Percentiles rank a stretch among this genome's conserved stretches.
Evolutionary conservation across 2,797 vertebrate species (phyloP).

Genomic region (Vireo griseus): DNA sequence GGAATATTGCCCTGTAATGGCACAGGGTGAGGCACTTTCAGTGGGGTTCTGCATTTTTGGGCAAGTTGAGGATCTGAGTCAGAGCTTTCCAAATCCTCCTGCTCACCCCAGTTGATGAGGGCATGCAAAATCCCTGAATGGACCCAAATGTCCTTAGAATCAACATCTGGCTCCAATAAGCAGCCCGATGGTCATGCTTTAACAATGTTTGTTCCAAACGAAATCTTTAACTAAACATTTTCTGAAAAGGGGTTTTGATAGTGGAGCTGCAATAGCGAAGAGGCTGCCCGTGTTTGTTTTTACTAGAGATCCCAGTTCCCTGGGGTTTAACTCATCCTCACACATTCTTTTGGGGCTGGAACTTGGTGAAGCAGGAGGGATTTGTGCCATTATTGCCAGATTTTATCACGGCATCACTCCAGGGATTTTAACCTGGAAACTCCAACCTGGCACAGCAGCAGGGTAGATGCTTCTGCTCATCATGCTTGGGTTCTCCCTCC

Average conservation of each 20-base stretch:
- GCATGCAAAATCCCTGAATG: slow-evolving; percentile 79
- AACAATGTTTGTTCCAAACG: slow-evolving; percentile 65
- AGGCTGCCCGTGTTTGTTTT: slow-evolving; percentile 58
- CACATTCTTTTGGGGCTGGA: slow-evolving; percentile 25
- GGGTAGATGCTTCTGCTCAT: not conserved
- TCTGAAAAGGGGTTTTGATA: slow-evolving; percentile 63
- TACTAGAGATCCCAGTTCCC: slow-evolving; percentile 42
- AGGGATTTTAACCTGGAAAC: not conserved
- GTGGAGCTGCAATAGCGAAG: slow-evolving; percentile 32
- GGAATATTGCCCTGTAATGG: not conserved
- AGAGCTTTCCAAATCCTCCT: slow-evolving; percentile 58
- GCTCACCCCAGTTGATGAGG: slow-evolving; percentile 76
- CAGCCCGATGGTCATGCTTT: slow-evolving; percentile 65
- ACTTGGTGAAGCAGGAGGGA: not conserved
- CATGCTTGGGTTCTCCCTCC: not conserved
- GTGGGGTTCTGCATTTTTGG: slow-evolving; percentile 37
- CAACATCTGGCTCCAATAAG: slow-evolving; percentile 87
- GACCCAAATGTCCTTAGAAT: slow-evolving; percentile 68
- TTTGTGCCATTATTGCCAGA: not conserved
- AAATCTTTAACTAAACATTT: slow-evolving; percentile 68
- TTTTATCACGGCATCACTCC: not conserved
- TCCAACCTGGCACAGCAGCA: not conserved
- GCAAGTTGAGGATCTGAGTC: slow-evolving; percentile 55
- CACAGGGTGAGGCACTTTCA: slow-evolving; percentile 31
- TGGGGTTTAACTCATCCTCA: slow-evolving; percentile 55